Conservation (phyloP, 2,888 invertebrate species). For the Leptura quadrifasciata region DNA sequence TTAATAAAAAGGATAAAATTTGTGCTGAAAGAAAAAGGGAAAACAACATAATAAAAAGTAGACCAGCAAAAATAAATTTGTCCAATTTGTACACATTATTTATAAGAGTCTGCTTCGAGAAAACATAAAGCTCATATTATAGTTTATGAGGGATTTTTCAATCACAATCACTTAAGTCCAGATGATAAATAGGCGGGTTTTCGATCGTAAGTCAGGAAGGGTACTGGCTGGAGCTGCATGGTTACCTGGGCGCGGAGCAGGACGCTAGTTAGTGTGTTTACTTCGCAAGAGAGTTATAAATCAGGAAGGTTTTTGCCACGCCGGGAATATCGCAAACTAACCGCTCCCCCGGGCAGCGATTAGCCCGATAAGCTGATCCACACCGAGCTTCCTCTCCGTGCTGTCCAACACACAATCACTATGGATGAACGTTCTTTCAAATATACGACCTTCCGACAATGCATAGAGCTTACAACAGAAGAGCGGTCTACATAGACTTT, state of each 20-base stretch:
- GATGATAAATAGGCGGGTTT: constrained; percentile 60
- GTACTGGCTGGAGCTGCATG: constrained; percentile 45
- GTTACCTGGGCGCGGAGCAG: constrained; percentile 54
- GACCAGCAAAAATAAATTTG: constrained; percentile 25
- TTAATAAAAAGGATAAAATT: not conserved
- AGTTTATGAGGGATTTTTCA: constrained; percentile 63
- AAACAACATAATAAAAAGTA: constrained; percentile 25
- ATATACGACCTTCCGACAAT: constrained; percentile 51
- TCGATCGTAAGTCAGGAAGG: constrained; percentile 58
- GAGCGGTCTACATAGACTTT: constrained; percentile 18
- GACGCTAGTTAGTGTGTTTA: constrained; percentile 65
- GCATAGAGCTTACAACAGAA: constrained; percentile 37
- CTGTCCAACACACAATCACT: constrained; percentile 51
- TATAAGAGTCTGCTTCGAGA: constrained; percentile 40
- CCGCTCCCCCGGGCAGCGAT: constrained; percentile 68
- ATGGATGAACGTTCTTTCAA: constrained; percentile 54
- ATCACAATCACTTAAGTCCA: constrained; percentile 63
- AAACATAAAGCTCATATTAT: constrained; percentile 51
- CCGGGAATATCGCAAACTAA: constrained; percentile 66
- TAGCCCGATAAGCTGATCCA: constrained; percentile 68
- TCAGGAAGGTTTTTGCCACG: constrained; percentile 65
- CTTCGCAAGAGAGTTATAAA: constrained; percentile 66
- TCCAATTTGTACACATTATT: constrained; percentile 38
- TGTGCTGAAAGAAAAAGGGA: not conserved
- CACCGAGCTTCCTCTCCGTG: constrained; percentile 50